phyloP scores from a whole-genome alignment of 2,888 invertebrate genomes.

The Eueremaeus valkanovi region DNA sequence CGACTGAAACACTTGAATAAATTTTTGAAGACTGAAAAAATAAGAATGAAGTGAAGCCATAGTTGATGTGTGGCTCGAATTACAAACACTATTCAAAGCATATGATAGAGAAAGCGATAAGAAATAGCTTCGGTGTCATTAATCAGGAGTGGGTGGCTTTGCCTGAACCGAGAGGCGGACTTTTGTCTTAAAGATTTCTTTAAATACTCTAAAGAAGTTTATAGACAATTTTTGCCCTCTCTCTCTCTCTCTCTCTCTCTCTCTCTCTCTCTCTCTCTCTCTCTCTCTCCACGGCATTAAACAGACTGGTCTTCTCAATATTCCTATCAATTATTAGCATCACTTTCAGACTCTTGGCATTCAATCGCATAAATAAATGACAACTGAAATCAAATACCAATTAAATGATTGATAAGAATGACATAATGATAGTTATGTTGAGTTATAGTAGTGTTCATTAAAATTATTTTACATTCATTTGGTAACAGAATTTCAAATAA shows the following conservation, averaged over 20 bases:
- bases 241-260: too few species aligned
- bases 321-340: neutral
- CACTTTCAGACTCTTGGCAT: neutral
- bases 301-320: too few species aligned
- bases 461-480: neutral
- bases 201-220: neutral
- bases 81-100: constrained; percentile 27
- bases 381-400: neutral
- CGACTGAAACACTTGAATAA: neutral
- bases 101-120: neutral
- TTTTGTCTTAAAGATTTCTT: neutral
- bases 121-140: constrained; percentile 6
- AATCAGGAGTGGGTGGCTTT: constrained; percentile 23
- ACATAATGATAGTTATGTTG: neutral
- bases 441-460: neutral
- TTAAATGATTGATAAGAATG: neutral
- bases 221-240: neutral
- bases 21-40: neutral
- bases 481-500: too few species aligned
- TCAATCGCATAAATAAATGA: neutral
- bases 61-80: constrained; percentile 15
- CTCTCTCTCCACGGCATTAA: too few species aligned
- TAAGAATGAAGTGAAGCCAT: neutral
- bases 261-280: too few species aligned
- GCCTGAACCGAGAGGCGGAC: constrained; percentile 6